Evolutionary conservation across 2,113 vertebrate genomes (phyloP).

Genomic region (Podocnemis expansa): DNA sequence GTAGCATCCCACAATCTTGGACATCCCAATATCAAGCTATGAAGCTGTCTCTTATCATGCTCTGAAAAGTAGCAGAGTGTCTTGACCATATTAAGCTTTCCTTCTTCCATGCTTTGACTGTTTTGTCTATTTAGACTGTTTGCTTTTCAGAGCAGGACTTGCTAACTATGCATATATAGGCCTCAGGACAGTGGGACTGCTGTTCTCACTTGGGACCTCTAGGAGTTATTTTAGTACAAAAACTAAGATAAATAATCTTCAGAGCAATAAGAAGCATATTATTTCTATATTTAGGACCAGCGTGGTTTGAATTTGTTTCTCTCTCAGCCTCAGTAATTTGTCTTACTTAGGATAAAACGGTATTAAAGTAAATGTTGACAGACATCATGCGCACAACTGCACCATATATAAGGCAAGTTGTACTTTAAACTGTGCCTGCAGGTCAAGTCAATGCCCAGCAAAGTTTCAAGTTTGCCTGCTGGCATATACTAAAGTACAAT

Average conservation of each 20-base stretch:
- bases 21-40: not conserved
- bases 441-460: not conserved
- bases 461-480: not conserved
- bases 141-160: not conserved
- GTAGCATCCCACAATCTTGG: not conserved
- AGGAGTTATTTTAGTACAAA: not conserved
- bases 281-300: not conserved
- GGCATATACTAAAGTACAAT: not conserved
- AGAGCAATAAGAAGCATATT: not conserved
- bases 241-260: not conserved
- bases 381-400: not conserved
- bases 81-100: not conserved
- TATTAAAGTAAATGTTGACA: not conserved
- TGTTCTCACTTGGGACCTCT: not conserved
- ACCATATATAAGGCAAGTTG: not conserved
- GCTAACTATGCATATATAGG: not conserved
- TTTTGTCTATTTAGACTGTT: not conserved
- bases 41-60: not conserved
- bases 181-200: not conserved
- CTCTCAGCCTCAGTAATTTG: not conserved
- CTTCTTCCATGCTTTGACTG: not conserved
- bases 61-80: not conserved
- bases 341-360: not conserved
- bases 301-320: not conserved
- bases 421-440: not conserved